Evolutionary conservation across 2,797 vertebrate genomes (phyloP).

Genomic region (Pangasius mekongensis): DNA sequence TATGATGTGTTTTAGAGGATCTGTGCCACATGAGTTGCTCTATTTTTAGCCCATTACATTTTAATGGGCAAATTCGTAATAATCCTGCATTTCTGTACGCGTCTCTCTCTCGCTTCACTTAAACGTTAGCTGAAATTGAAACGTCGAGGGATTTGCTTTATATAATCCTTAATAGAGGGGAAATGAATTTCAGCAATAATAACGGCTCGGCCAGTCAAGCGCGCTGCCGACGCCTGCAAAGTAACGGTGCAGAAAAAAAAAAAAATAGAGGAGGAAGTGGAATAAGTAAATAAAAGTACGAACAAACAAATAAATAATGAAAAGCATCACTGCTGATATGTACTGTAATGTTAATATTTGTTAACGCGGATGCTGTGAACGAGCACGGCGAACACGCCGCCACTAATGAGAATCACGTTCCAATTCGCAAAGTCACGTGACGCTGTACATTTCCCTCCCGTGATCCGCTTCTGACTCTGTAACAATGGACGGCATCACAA

Average conservation of each 20-base stretch:
- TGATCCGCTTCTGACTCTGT: not conserved
- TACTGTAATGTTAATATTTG: too few relatives aligned
- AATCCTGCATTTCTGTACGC: not conserved
- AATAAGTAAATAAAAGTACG: not conserved
- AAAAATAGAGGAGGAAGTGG: not conserved
- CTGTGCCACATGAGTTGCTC: not conserved
- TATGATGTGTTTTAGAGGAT: conserved; percentile 18
- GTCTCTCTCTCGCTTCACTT: too few relatives aligned
- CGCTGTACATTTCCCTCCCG: not conserved
- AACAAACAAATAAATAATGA: not conserved
- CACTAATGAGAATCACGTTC: not conserved
- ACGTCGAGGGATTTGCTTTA: conserved; percentile 18
- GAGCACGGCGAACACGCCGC: too few relatives aligned
- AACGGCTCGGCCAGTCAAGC: not conserved
- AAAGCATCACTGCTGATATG: too few relatives aligned
- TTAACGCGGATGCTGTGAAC: too few relatives aligned
- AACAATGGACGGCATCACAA: too few relatives aligned
- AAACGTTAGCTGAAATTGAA: not conserved
- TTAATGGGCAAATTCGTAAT: conserved; percentile 17
- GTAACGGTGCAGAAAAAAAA: not conserved
- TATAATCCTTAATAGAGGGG: conserved; percentile 18
- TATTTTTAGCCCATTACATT: conserved; percentile 15
- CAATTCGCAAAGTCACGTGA: not conserved
- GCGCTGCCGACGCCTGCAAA: not conserved
- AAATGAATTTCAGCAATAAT: conserved; percentile 3